phyloP scores from a whole-genome alignment of 2,113 vertebrate species.

The Paramisgurnus dabryanus region DNA sequence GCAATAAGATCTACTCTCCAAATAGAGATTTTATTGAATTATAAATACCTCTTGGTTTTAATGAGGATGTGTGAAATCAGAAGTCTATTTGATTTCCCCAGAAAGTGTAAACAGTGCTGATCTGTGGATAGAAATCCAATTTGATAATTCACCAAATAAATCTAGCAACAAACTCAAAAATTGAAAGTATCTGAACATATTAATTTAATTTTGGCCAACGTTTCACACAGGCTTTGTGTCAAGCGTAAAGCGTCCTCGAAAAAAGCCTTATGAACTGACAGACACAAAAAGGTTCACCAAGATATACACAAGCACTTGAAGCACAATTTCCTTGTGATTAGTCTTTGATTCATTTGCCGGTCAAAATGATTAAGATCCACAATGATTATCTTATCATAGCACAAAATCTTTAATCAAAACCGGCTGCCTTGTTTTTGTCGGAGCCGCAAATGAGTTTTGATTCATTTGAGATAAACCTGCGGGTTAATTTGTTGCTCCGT shows the following conservation, averaged over 20 bases:
- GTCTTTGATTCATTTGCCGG: slow-evolving; percentile 43
- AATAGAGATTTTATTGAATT: background rate
- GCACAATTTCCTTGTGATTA: slow-evolving; percentile 34
- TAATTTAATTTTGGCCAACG: background rate
- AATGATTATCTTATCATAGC: slow-evolving; percentile 41
- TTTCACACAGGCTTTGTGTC: background rate
- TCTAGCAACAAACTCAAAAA: no score
- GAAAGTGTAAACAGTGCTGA: no score
- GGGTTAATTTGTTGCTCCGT: slow-evolving; percentile 66
- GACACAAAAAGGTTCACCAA: slow-evolving; percentile 24
- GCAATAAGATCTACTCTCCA: slow-evolving; percentile 14
- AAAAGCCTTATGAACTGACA: slow-evolving; percentile 1
- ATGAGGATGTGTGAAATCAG: background rate
- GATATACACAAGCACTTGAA: slow-evolving; percentile 19
- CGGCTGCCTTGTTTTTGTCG: slow-evolving; percentile 58
- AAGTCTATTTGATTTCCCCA: no score
- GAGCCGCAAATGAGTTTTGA: slow-evolving; percentile 68
- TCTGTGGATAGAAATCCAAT: no score
- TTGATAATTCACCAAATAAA: no score
- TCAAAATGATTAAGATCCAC: slow-evolving; percentile 44
- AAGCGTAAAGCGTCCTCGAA: background rate
- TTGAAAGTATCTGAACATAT: background rate
- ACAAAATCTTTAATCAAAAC: slow-evolving; percentile 59
- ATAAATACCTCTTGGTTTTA: background rate
- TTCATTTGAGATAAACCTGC: slow-evolving; percentile 64